A percentile compares a stretch with the other conserved stretches of the same genome.
phyloP scores from a whole-genome alignment of 2,888 invertebrate species.

The Cartodere bifasciata region DNA sequence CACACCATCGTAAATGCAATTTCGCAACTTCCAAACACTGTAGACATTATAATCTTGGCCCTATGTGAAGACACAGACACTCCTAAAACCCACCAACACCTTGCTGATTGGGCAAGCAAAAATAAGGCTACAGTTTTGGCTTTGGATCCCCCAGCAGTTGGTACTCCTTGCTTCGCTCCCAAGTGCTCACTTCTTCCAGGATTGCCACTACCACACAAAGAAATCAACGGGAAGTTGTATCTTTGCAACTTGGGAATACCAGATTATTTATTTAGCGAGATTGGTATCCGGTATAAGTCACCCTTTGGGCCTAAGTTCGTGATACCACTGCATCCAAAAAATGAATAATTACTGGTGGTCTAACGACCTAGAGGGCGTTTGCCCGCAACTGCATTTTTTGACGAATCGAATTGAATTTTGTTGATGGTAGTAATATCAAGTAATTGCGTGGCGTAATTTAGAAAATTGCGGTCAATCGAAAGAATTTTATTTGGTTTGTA shows the following conservation, averaged over 20 bases:
- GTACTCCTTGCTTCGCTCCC: constrained; percentile 44
- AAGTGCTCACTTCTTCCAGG: constrained; percentile 62
- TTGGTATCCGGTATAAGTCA: constrained; percentile 66
- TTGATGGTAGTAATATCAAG: too few relatives aligned
- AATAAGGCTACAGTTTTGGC: constrained; percentile 61
- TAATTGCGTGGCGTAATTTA: too few relatives aligned
- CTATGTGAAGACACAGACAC: constrained; percentile 37
- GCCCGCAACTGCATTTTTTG: too few relatives aligned
- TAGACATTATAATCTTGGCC: constrained; percentile 44
- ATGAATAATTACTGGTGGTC: constrained; percentile 14
- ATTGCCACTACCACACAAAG: constrained; percentile 52
- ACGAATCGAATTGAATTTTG: too few relatives aligned
- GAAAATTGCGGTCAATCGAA: too few relatives aligned
- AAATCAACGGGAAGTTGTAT: constrained; percentile 61
- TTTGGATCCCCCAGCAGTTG: constrained; percentile 61
- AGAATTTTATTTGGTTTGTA: too few relatives aligned
- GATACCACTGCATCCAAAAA: constrained; percentile 51
- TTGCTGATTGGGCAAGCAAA: constrained; percentile 56
- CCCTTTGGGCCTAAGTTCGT: constrained; percentile 78
- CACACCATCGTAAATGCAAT: constrained; percentile 44
- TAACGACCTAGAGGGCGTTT: too few relatives aligned
- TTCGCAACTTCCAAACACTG: constrained; percentile 35
- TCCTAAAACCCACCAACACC: constrained; percentile 36
- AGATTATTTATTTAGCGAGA: constrained; percentile 57
- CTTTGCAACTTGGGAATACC: constrained; percentile 79